These are phyloP conservation scores for Pampusana beccarii DNA, from an alignment of 2,113 vertebrate species.

Conservation along the genomic window DNA sequence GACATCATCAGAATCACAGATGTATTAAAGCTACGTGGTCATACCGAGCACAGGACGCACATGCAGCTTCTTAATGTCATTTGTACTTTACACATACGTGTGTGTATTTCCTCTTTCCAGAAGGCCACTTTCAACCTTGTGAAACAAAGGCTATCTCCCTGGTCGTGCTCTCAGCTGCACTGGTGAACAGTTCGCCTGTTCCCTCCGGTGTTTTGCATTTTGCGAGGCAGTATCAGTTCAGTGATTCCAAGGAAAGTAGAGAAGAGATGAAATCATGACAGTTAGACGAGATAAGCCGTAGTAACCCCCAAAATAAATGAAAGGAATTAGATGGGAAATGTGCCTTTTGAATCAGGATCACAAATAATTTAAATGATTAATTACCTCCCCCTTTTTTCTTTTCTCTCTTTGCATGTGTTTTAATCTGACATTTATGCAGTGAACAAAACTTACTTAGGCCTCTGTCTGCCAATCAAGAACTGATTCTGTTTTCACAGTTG, in stretches of 20 bases:
- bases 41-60: neutral
- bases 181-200: neutral
- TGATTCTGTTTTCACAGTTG: constrained; percentile 59
- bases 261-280: constrained; percentile 30
- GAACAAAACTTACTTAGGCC: constrained; percentile 31
- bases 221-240: neutral
- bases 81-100: neutral
- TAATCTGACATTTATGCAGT: neutral
- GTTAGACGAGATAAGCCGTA: neutral
- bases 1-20: constrained; percentile 10
- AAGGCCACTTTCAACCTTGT: neutral
- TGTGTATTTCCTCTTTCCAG: neutral
- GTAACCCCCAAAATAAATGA: constrained; percentile 23
- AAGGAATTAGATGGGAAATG: neutral
- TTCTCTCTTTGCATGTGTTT: constrained; percentile 1
- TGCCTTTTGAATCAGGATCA: neutral
- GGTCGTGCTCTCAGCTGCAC: neutral
- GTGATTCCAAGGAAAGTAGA: constrained; percentile 24
- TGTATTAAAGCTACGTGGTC: neutral
- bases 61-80: neutral
- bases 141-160: constrained; percentile 21
- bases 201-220: neutral
- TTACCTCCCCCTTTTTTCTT: neutral
- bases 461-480: neutral
- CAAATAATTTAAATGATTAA: constrained; percentile 36